Conservation (phyloP, 2,888 invertebrate genomes). For the Tachina fera region DNA sequence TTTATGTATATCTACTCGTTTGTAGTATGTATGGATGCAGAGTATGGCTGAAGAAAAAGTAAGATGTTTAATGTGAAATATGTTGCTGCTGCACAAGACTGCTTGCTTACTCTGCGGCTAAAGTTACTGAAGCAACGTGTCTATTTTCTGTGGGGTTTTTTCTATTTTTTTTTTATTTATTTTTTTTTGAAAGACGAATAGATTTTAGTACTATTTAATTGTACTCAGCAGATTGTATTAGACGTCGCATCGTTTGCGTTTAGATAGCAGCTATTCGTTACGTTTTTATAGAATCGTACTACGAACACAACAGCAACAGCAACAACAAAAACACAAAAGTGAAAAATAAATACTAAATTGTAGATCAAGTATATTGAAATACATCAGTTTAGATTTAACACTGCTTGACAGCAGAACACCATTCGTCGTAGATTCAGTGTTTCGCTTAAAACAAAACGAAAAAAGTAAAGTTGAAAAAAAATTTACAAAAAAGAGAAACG, state of each 20-base stretch:
- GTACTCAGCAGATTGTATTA: background rate
- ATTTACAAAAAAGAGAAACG: constrained; percentile 9
- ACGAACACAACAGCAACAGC: constrained; percentile 83
- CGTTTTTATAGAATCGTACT: constrained; percentile 60
- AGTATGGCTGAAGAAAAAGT: constrained; percentile 5
- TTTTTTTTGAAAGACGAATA: background rate
- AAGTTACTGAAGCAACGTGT: background rate
- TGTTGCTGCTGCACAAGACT: constrained; percentile 13
- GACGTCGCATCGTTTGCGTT: constrained; percentile 22
- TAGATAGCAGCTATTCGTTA: constrained; percentile 28
- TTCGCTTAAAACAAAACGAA: constrained; percentile 6
- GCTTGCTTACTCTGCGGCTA: background rate
- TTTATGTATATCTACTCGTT: too few relatives aligned
- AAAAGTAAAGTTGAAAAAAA: constrained; percentile 7
- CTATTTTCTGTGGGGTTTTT: background rate
- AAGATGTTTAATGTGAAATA: background rate
- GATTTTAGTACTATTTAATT: constrained; percentile 6
- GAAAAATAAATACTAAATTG: constrained; percentile 63
- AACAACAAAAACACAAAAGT: constrained; percentile 82
- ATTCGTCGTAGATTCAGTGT: constrained; percentile 62
- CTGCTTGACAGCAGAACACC: constrained; percentile 72
- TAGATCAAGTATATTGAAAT: constrained; percentile 61
- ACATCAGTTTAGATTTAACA: constrained; percentile 73
- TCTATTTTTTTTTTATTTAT: too few relatives aligned
- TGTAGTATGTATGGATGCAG: background rate